A percentile compares a stretch with the other conserved stretches of the same genome.
Evolutionary conservation across 2,113 vertebrate species (phyloP).

Genomic region (Chloebia gouldiae): DNA sequence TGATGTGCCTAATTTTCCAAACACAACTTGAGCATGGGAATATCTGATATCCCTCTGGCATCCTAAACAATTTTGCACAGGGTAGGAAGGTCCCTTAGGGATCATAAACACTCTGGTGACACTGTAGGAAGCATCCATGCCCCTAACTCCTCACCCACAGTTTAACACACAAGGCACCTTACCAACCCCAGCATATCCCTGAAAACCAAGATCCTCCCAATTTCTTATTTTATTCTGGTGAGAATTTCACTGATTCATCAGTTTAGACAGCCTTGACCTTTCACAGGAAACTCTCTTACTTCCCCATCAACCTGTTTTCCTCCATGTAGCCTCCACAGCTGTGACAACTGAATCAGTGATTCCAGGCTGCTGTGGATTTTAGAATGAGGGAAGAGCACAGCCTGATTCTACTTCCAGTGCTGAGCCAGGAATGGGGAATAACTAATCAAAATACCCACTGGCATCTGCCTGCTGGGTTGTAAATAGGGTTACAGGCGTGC

Average conservation of each 20-base stretch:
- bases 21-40: not conserved
- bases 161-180: not conserved
- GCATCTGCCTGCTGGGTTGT: not conserved
- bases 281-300: not conserved
- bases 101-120: not conserved
- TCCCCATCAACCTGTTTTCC: not conserved
- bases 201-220: not conserved
- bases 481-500: not conserved
- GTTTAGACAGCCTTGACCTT: not conserved
- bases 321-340: not conserved
- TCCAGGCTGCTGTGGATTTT: fast-evolving
- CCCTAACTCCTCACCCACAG: not conserved
- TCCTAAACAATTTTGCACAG: not conserved
- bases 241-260: not conserved
- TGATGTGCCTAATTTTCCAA: not conserved
- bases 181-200: not conserved
- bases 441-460: not conserved
- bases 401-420: not conserved
- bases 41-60: not conserved
- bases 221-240: not conserved
- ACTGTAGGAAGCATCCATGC: fast-evolving
- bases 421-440: not conserved
- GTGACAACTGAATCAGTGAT: not conserved
- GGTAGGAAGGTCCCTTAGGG: not conserved
- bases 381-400: not conserved